phyloP scores from a whole-genome alignment of 2,888 invertebrate species.

The Fabriciana adippe region DNA sequence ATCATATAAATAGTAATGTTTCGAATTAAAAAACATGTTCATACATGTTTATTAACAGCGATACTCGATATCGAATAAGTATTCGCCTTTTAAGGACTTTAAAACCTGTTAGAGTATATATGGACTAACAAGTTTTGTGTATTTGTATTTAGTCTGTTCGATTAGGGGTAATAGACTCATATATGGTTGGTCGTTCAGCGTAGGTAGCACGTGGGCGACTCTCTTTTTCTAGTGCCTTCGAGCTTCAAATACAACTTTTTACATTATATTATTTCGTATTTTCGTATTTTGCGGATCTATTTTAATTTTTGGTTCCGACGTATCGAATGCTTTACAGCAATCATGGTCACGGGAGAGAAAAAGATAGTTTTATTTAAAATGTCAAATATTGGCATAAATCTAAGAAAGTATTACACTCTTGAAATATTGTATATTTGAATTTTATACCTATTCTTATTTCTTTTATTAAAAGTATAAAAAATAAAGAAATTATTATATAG shows the following conservation, averaged over 20 bases:
- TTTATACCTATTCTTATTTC: background rate
- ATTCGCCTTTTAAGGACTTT: conserved; percentile 18
- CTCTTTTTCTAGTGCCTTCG: conserved; percentile 9
- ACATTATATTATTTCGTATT: too few relatives aligned
- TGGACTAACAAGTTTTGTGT: background rate
- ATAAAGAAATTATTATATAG: too few relatives aligned
- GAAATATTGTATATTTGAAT: background rate
- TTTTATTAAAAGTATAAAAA: too few relatives aligned
- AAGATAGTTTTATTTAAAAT: too few relatives aligned
- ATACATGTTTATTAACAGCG: conserved; percentile 4
- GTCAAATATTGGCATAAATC: too few relatives aligned
- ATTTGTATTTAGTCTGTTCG: conserved; percentile 6
- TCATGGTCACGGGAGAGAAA: too few relatives aligned
- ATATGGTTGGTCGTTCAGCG: conserved; percentile 6
- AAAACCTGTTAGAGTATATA: conserved; percentile 4
- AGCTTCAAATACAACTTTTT: background rate
- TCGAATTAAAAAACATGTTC: background rate
- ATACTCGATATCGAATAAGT: conserved; percentile 21
- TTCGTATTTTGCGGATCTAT: too few relatives aligned
- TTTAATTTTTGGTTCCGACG: too few relatives aligned
- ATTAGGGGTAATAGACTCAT: conserved; percentile 18
- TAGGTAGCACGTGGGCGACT: conserved; percentile 25
- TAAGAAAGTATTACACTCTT: background rate
- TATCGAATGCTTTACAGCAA: too few relatives aligned
- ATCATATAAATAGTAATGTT: background rate